Conservation (phyloP, 2,113 vertebrate genomes). For the Cebus imitator region DNA sequence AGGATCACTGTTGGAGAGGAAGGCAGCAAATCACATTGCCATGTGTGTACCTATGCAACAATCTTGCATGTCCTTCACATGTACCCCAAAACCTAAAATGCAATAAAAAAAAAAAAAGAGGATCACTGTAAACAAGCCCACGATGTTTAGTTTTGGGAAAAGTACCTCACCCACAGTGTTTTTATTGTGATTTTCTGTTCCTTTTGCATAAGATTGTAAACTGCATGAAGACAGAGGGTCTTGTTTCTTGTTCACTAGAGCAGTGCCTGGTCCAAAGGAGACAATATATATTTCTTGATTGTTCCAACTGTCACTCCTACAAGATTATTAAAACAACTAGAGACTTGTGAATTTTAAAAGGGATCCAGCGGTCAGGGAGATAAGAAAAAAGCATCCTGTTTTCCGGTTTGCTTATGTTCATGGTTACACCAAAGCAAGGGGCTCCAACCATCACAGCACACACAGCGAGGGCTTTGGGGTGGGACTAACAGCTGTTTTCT, state of each 20-base stretch:
- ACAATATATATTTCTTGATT: not conserved
- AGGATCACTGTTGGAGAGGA: not conserved
- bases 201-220: not conserved
- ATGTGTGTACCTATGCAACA: too few relatives aligned
- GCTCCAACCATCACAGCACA: not conserved
- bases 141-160: not conserved
- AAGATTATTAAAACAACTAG: not conserved
- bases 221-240: not conserved
- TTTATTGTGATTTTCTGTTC: not conserved
- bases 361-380: not conserved
- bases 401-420: not conserved
- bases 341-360: not conserved
- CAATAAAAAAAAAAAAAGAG: not conserved
- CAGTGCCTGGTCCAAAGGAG: not conserved
- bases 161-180: not conserved
- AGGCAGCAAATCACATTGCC: too few relatives aligned
- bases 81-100: too few relatives aligned
- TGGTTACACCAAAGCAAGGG: fast-evolving
- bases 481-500: not conserved
- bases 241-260: not conserved
- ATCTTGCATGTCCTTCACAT: too few relatives aligned
- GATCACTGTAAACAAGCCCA: not conserved
- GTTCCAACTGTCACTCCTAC: not conserved
- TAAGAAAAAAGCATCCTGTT: not conserved
- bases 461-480: not conserved